Conservation (phyloP, 2,888 invertebrate species). For the Rutpela maculata region DNA sequence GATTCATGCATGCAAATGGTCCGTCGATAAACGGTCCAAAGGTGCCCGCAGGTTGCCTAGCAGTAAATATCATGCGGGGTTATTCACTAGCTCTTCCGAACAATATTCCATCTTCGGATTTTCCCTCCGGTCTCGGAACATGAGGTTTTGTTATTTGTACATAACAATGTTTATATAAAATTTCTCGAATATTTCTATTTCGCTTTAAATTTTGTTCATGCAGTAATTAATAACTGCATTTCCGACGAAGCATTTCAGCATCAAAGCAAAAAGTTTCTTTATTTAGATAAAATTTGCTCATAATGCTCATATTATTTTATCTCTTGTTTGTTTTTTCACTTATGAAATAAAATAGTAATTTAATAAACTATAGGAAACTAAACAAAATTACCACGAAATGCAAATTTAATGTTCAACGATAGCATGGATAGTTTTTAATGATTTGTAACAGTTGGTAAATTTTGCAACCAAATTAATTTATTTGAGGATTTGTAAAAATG, state of each 20-base stretch:
- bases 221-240: background rate
- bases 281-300: too few relatives aligned
- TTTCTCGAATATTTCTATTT: background rate
- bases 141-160: conserved; percentile 21
- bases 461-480: too few relatives aligned
- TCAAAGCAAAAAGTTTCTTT: background rate
- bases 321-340: too few relatives aligned
- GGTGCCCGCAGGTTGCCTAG: conserved; percentile 46
- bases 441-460: too few relatives aligned
- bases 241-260: background rate
- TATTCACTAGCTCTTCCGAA: conserved; percentile 23
- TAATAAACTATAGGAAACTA: too few relatives aligned
- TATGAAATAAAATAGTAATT: too few relatives aligned
- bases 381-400: too few relatives aligned
- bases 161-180: background rate
- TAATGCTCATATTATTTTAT: too few relatives aligned
- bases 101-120: conserved; percentile 14
- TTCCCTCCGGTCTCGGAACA: conserved; percentile 1
- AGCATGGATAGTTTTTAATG: too few relatives aligned
- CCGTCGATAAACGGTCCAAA: conserved; percentile 53
- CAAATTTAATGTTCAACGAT: too few relatives aligned
- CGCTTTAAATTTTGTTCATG: background rate
- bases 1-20: conserved; percentile 56
- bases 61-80: conserved; percentile 35
- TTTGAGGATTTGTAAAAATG: too few relatives aligned